phyloP scores from a whole-genome alignment of 2,113 vertebrate genomes.

The Hylia prasina region DNA sequence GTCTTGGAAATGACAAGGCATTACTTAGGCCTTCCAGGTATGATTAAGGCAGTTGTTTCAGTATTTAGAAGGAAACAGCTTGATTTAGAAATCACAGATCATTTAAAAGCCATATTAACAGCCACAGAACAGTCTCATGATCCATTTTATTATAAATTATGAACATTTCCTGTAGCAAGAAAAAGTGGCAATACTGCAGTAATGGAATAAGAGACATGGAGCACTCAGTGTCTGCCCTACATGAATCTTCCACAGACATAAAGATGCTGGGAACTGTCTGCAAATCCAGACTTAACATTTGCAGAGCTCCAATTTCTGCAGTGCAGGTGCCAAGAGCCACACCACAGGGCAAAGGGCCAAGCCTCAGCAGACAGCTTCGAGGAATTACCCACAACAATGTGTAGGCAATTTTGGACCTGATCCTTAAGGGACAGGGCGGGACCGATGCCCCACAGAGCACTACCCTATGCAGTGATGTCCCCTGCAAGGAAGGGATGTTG shows the following conservation, averaged over 20 bases:
- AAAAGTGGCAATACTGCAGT: not conserved
- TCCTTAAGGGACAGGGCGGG: not conserved
- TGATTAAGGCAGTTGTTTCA: not conserved
- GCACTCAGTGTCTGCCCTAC: not conserved
- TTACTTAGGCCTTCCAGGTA: not conserved
- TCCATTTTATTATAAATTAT: not conserved
- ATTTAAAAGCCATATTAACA: not conserved
- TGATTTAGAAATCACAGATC: not conserved
- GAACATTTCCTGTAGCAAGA: not conserved
- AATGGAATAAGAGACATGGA: not conserved
- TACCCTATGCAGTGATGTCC: not conserved
- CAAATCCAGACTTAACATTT: not conserved
- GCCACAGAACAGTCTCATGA: not conserved
- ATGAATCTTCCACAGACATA: not conserved
- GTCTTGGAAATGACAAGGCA: not conserved
- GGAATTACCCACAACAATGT: not conserved
- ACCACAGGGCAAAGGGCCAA: not conserved
- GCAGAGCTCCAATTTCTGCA: not conserved
- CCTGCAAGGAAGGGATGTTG: not conserved
- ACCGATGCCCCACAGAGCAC: accelerated
- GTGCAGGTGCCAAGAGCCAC: not conserved
- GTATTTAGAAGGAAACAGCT: not conserved
- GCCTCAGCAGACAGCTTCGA: not conserved
- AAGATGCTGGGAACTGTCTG: not conserved
- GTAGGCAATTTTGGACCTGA: not conserved